Base-by-base conservation (phyloP, 1,140 invertebrate genomes). In the Ostrea denselamellosa region DNA sequence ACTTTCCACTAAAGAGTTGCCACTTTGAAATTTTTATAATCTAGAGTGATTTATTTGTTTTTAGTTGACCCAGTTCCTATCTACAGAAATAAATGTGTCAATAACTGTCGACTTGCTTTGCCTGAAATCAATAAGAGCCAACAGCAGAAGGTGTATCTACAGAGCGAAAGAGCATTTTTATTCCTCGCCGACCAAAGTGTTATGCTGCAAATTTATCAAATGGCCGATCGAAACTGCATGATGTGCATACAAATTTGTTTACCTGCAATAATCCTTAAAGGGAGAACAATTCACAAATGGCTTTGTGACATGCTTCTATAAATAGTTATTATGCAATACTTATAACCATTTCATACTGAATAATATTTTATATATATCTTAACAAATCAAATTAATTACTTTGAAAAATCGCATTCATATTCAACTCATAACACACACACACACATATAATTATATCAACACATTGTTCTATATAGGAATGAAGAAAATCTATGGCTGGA, bases 31-130 rank as follows among this genome's bases (percentile, higher is more conserved):
- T 62, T 62, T 4, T 62, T 19, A 19, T 62, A 19, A 7, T n/a
- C 56, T 19, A n/a, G 14, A 77, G 68, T 77, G 68, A 77, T 77
- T 77, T 77, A 77, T 77, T 77, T 77, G 68, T 34, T 28, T 77
- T 77, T 77, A 77, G 68, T 34, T 77, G 68, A 77, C 68, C 68
- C 68, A 77, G 22, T 77, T 77, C 68, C 68, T 77, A 77, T 44
- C 68, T 77, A 77, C 68, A 77, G 25, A 77, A 77, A 77, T 77
- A 77, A 62, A 77, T 14, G 68, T 77, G 68, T 77, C 68, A 77
- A 77, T 77, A 77, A 25, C 68, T 28, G 68, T 77, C 68, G 68
- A 77, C 68, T 77, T 34, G 28, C 68, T 28, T 77, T 34, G 68
- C 68, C 25, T 77, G 68, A 77, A 77, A 77, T 77, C 68, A 77